Evolutionary conservation across 2,113 vertebrate species (phyloP), one percentile per base, ranked within the genome.

Genomic region (Craseonycteris thonglongyai): DNA sequence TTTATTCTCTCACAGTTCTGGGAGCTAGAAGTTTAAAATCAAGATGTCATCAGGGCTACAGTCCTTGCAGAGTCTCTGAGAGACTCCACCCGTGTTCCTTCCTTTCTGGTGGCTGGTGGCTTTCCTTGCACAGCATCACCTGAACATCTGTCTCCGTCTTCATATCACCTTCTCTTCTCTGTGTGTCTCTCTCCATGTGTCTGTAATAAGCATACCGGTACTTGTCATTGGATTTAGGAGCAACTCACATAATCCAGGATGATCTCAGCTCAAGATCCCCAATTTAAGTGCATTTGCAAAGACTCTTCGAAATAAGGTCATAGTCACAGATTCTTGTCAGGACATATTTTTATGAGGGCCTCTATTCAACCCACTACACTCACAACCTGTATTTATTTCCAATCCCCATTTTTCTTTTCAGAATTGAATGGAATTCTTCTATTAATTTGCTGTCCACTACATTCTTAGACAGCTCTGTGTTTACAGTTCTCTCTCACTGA

Each of bases 61-160:
- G 22, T n/a, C 6, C n/a, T n/a, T 22, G 28, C 40, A 16, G 28
- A 15, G 65, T 33, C 33, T 72, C 19, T 21, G 4, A 68, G 83
- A 30, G 65, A 15, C 6, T 0, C 75, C 28, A 8, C 11, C 30
- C 22, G 19, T 3, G 45, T 13, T 14, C 7, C 68, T 54, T 47
- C 38, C 11, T n/a, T n/a, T 26, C 28, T 33, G 47, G 51, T 11
- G n/a, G 24, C 28, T 30, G 21, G 0, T 0, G 12, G 59, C 42
- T 19, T 5, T 14, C 61, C 28, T 22, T 2, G 28, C 6, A 10
- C 61, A 9, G n/a, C 42, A 0, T 45, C 2, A 1, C 69, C 14
- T 28, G 3, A 3, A 2, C 45, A 28, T 66, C 59, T 76, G 42
- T 21, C 66, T 13, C 54, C 35, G 4, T 22, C 45, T 49, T 47